phyloP scores from a whole-genome alignment of 2,113 vertebrate species.

The Leptobrachium ailaonicum region DNA sequence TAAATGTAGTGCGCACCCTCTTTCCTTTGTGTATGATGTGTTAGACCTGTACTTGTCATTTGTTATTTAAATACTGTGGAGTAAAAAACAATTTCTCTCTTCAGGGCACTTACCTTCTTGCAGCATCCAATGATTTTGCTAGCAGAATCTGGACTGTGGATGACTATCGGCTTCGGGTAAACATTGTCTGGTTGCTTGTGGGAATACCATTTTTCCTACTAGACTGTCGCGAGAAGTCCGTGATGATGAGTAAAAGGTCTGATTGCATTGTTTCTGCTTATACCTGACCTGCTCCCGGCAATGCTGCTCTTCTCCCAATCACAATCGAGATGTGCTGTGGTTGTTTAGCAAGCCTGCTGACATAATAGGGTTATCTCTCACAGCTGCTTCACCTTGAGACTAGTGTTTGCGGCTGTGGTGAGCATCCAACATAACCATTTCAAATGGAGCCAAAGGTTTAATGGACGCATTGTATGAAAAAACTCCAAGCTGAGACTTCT shows the following conservation, averaged over 20 bases:
- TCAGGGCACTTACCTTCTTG: constrained; percentile 91
- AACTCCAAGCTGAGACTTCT: constrained; percentile 50
- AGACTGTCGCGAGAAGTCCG: constrained; percentile 40
- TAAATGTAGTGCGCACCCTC: too few relatives aligned
- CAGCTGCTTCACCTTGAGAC: constrained; percentile 1
- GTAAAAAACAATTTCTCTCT: constrained; percentile 33
- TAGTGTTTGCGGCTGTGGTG: not conserved
- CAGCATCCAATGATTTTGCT: constrained; percentile 95
- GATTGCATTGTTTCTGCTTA: constrained; percentile 19
- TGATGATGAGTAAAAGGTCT: constrained; percentile 63
- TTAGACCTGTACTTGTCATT: too few relatives aligned
- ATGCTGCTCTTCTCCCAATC: not conserved
- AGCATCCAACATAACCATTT: constrained; percentile 22
- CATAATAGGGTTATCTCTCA: not conserved
- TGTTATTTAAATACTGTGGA: too few relatives aligned
- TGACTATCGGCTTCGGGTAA: constrained; percentile 92
- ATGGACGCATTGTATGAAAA: constrained; percentile 34
- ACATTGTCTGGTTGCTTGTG: constrained; percentile 36
- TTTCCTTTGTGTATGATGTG: too few relatives aligned
- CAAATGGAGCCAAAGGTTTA: constrained; percentile 9
- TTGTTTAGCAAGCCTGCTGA: constrained; percentile 18
- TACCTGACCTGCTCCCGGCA: constrained; percentile 23
- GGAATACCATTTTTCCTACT: not conserved
- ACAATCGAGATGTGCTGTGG: constrained; percentile 9
- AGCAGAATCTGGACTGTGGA: constrained; percentile 98